These are phyloP conservation scores for Oostethus manadensis DNA, from an alignment of 2,113 vertebrate species.

Conservation along the genomic window DNA sequence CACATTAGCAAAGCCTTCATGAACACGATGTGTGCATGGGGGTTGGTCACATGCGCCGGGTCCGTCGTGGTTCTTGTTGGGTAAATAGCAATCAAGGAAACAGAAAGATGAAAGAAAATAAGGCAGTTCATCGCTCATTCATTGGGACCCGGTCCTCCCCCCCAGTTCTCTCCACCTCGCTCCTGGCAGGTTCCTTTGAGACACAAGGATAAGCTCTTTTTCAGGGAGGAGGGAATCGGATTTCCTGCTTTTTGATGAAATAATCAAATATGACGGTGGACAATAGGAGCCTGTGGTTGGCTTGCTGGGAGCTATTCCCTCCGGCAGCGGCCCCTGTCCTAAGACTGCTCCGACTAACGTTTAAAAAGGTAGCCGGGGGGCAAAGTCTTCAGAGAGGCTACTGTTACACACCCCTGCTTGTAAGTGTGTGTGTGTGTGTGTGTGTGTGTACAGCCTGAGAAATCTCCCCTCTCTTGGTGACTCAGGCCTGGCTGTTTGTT, in stretches of 20 bases:
- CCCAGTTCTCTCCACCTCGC: conserved; percentile 49
- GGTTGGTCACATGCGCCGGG: conserved; percentile 10
- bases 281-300: conserved; percentile 64
- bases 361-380: conserved; percentile 64
- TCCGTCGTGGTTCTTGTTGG: conserved; percentile 21
- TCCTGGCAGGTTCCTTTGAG: conserved; percentile 69
- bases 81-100: conserved; percentile 33
- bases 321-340: conserved; percentile 48
- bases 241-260: conserved; percentile 75
- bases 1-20: no score
- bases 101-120: conserved; percentile 30
- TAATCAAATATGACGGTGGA: conserved; percentile 73
- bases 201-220: conserved; percentile 72
- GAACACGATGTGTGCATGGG: conserved; percentile 36
- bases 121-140: conserved; percentile 65
- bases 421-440: conserved; percentile 26
- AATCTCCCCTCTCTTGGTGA: conserved; percentile 59
- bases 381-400: conserved; percentile 46
- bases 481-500: conserved; percentile 67
- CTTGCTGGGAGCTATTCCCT: conserved; percentile 64
- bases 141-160: conserved; percentile 29
- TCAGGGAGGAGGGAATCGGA: conserved; percentile 69
- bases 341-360: conserved; percentile 65
- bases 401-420: conserved; percentile 44
- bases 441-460: conserved; percentile 62